These are phyloP conservation scores for Urocolius indicus DNA, from an alignment of 2,113 vertebrate species.

Conservation along the genomic window DNA sequence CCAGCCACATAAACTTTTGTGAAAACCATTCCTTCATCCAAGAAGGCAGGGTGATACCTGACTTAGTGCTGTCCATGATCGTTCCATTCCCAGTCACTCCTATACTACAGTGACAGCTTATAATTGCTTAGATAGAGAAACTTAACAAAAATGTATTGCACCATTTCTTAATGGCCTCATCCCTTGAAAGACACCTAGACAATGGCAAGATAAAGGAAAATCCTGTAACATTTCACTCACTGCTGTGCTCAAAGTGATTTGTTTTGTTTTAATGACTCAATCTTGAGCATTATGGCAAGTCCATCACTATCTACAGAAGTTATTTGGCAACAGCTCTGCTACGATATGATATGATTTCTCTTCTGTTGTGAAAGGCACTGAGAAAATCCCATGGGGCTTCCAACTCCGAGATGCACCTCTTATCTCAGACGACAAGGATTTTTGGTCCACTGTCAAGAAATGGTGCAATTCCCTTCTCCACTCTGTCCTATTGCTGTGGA, in stretches of 20 bases:
- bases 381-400: not conserved
- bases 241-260: not conserved
- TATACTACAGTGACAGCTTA: not conserved
- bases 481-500: accelerated
- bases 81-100: not conserved
- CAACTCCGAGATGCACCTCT: not conserved
- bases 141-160: not conserved
- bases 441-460: not conserved
- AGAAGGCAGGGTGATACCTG: not conserved
- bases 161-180: not conserved
- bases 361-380: not conserved
- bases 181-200: not conserved
- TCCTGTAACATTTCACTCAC: not conserved
- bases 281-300: not conserved
- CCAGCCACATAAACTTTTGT: conserved; percentile 21
- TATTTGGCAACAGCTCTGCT: not conserved
- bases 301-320: not conserved
- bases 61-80: not conserved
- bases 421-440: not conserved
- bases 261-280: not conserved
- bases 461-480: not conserved
- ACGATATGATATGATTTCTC: not conserved
- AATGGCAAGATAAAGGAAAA: not conserved
- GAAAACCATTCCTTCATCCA: not conserved
- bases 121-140: conserved; percentile 2